These are phyloP conservation scores for Lypha dubia DNA, from an alignment of 2,888 invertebrate genomes.

Conservation along the genomic window DNA sequence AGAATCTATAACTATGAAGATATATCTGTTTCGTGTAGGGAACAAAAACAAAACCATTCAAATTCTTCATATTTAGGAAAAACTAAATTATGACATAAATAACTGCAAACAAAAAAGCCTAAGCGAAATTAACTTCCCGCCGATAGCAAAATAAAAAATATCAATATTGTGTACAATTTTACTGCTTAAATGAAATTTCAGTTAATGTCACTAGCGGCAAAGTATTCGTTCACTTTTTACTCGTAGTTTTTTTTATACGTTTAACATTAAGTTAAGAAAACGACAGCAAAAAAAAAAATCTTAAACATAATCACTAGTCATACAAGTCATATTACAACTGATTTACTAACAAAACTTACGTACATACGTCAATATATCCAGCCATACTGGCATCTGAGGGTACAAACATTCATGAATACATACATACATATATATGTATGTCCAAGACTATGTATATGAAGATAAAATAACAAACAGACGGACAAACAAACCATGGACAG, in stretches of 20 bases:
- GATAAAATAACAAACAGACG: background rate
- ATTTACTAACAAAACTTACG: constrained; percentile 62
- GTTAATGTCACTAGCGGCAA: constrained; percentile 51
- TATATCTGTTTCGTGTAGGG: background rate
- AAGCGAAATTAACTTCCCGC: constrained; percentile 41
- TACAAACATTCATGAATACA: too few species aligned
- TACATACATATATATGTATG: too few species aligned
- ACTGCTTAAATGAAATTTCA: constrained; percentile 48
- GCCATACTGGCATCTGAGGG: background rate
- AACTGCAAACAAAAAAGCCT: constrained; percentile 43
- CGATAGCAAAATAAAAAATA: constrained; percentile 20
- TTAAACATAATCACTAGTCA: constrained; percentile 69
- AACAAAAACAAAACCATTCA: background rate
- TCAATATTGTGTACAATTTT: constrained; percentile 33
- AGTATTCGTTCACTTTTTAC: constrained; percentile 25
- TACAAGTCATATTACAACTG: constrained; percentile 71
- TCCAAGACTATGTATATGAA: too few species aligned
- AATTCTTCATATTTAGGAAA: background rate
- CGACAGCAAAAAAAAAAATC: constrained; percentile 18
- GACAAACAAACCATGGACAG: constrained; percentile 11
- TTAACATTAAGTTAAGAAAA: constrained; percentile 37
- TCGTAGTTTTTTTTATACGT: background rate
- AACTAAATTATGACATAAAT: constrained; percentile 63
- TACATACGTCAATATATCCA: constrained; percentile 15
- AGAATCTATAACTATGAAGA: too few species aligned